These are phyloP conservation scores for Nerophis ophidion DNA, from an alignment of 2,113 vertebrate species.

Conservation along the genomic window DNA sequence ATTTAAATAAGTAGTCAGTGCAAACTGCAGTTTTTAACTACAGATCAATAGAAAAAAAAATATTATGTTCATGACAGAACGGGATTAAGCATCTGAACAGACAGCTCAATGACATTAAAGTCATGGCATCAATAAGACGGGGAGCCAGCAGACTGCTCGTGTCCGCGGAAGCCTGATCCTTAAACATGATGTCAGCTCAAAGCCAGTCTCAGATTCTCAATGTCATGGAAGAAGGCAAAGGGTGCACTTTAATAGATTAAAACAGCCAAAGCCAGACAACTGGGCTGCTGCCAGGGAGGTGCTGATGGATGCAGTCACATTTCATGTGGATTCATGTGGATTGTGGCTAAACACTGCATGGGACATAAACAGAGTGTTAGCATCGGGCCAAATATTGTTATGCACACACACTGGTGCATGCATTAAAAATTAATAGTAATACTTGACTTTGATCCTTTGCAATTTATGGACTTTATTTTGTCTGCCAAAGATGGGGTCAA, in stretches of 20 bases:
- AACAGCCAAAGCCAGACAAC: slow-evolving; percentile 57
- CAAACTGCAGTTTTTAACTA: slow-evolving; percentile 1
- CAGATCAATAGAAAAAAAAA: not conserved
- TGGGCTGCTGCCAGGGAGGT: slow-evolving; percentile 53
- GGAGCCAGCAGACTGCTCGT: slow-evolving; percentile 47
- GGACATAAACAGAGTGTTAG: slow-evolving; percentile 20
- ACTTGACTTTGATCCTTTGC: too few species aligned
- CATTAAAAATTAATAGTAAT: too few species aligned
- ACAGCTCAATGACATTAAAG: slow-evolving; percentile 45
- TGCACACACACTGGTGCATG: too few species aligned
- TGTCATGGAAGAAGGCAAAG: slow-evolving; percentile 63
- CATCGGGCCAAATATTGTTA: slow-evolving; percentile 3
- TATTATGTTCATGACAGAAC: slow-evolving; percentile 26
- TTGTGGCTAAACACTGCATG: slow-evolving; percentile 28
- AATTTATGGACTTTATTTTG: too few species aligned
- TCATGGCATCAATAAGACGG: slow-evolving; percentile 53
- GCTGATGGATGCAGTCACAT: slow-evolving; percentile 69
- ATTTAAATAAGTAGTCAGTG: not conserved
- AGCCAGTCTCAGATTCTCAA: slow-evolving; percentile 65
- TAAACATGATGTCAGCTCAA: slow-evolving; percentile 66
- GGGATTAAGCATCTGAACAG: slow-evolving; percentile 26
- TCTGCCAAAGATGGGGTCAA: too few species aligned
- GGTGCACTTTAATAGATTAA: slow-evolving; percentile 76
- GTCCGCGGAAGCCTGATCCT: slow-evolving; percentile 62
- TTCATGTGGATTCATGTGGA: slow-evolving; percentile 58